These are phyloP conservation scores for Mus musculus DNA, from an alignment of 2,113 vertebrate species.

Conservation along the genomic window GRCm39 chr6:90622501-90623000, in stretches of 20 bases:
- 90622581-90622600: constrained; percentile 94
- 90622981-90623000: not conserved
- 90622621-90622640: constrained; percentile 98
- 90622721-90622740: not conserved
- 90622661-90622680: constrained; percentile 93
- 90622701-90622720: not conserved
- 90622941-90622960: not conserved
- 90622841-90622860: not conserved
- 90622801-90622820: not conserved
- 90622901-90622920: not conserved
- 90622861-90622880: not conserved
- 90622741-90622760: not conserved
- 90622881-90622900: not conserved
- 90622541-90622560: constrained; percentile 90
- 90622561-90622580: constrained; percentile 95
- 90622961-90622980: not conserved
- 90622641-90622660: constrained; percentile 96
- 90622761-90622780: not conserved
- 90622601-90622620: constrained; percentile 94
- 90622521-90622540: not conserved
- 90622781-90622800: not conserved
- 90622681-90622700: constrained; percentile 90
- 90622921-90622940: not conserved
- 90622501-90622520: not conserved
- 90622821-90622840: not conserved